phyloP scores from a whole-genome alignment of 2,797 vertebrate genomes.

The Hozukius guyotensis region DNA sequence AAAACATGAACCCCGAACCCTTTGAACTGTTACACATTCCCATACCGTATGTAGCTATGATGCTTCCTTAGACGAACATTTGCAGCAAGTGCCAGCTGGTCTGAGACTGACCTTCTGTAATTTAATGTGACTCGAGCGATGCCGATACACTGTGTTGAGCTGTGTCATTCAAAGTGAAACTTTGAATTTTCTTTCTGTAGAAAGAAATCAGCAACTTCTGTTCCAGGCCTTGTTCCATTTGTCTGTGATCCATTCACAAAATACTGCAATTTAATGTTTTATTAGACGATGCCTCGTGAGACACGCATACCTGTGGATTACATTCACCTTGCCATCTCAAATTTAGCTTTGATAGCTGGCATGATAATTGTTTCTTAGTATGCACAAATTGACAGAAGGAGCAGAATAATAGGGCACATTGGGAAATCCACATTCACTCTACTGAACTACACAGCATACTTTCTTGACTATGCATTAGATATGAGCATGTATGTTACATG shows the following conservation, averaged over 20 bases:
- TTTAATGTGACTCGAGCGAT: background rate
- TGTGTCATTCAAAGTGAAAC: background rate
- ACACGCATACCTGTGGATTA: background rate
- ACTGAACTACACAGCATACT: background rate
- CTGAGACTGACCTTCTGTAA: slow-evolving; percentile 9
- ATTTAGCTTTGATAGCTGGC: background rate
- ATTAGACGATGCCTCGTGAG: background rate
- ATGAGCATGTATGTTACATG: background rate
- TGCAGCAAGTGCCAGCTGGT: slow-evolving; percentile 34
- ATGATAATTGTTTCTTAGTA: background rate
- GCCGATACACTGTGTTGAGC: background rate
- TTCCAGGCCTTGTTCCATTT: background rate
- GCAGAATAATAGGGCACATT: background rate
- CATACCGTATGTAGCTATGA: slow-evolving; percentile 14
- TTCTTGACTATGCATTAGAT: background rate
- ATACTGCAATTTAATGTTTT: background rate
- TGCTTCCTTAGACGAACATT: slow-evolving; percentile 23
- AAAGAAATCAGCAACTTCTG: background rate
- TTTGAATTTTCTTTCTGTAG: background rate
- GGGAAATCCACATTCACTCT: background rate
- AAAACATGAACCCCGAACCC: slow-evolving; percentile 21
- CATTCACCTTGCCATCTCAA: background rate
- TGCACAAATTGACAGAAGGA: background rate
- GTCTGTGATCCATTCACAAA: background rate
- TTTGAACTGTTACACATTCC: slow-evolving; percentile 21